Percentiles rank a stretch among this genome's conserved stretches.
phyloP scores from a whole-genome alignment of 2,888 invertebrate genomes.

The Dysmachus trigonus region DNA sequence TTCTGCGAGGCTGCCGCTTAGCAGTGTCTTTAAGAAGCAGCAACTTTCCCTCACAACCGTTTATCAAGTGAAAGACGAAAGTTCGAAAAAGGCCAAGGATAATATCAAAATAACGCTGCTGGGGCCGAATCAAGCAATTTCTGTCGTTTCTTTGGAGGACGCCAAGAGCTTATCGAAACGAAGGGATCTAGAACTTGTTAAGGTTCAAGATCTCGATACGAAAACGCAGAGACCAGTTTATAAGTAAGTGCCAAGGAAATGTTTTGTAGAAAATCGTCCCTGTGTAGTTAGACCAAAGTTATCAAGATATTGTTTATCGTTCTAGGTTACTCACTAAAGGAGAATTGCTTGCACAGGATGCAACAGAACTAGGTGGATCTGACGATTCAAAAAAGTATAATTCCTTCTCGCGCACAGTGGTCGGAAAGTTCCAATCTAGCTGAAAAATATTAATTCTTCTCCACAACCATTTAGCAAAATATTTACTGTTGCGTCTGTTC shows the following conservation, averaged over 20 bases:
- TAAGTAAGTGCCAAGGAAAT: conserved; percentile 64
- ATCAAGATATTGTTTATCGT: conserved; percentile 31
- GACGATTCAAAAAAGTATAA: neutral
- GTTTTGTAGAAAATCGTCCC: neutral
- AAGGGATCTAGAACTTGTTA: conserved; percentile 75
- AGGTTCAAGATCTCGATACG: conserved; percentile 73
- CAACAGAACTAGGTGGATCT: neutral
- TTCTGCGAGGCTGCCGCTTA: neutral
- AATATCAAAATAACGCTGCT: conserved; percentile 72
- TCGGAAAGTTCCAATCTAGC: neutral
- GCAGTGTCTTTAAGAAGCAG: neutral
- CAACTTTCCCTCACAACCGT: neutral
- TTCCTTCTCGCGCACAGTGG: neutral
- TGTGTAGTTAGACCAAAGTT: neutral
- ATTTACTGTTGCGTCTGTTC: too few species aligned
- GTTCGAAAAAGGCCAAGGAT: conserved; percentile 49
- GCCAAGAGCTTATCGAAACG: conserved; percentile 76
- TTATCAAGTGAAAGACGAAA: neutral
- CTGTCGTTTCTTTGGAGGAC: conserved; percentile 72
- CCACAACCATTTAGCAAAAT: too few species aligned
- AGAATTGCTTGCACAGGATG: conserved; percentile 72
- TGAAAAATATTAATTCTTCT: too few species aligned
- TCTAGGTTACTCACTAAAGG: conserved; percentile 71
- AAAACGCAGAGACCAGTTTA: conserved; percentile 76
- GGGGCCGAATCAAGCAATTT: conserved; percentile 68